phyloP scores from a whole-genome alignment of 2,888 invertebrate species.

The Eilema depressum region DNA sequence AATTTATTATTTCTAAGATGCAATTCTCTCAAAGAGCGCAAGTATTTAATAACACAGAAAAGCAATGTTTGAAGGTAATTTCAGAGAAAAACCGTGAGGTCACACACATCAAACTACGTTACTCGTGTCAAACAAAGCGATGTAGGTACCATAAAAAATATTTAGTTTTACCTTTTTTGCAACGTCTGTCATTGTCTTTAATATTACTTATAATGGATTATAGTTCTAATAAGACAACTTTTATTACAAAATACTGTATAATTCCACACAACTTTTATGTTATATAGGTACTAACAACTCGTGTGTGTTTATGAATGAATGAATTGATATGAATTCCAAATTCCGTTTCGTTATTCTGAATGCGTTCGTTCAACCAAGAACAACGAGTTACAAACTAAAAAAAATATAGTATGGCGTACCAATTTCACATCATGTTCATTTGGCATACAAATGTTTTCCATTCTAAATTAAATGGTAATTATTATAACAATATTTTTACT shows the following conservation, averaged over 20 bases:
- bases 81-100: constrained; percentile 58
- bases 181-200: constrained; percentile 78
- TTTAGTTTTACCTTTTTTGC: constrained; percentile 77
- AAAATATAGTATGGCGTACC: constrained; percentile 35
- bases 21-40: constrained; percentile 9
- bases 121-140: constrained; percentile 69
- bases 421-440: constrained; percentile 39
- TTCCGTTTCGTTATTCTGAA: constrained; percentile 39
- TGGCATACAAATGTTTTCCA: constrained; percentile 43
- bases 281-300: constrained; percentile 64
- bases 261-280: constrained; percentile 52
- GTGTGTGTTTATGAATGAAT: constrained; percentile 65
- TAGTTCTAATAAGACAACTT: constrained; percentile 47
- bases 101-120: constrained; percentile 70
- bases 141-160: constrained; percentile 40
- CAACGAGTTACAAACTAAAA: constrained; percentile 38
- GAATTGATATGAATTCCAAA: constrained; percentile 22
- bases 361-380: constrained; percentile 49
- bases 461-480: constrained; percentile 31
- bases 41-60: constrained; percentile 22
- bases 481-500: constrained; percentile 36
- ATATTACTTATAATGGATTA: constrained; percentile 46
- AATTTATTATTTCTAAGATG: constrained; percentile 18
- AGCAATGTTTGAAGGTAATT: constrained; percentile 43
- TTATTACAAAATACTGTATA: constrained; percentile 46